phyloP scores from a whole-genome alignment of 1,140 invertebrate species.

The Heliconius hermathena region DNA sequence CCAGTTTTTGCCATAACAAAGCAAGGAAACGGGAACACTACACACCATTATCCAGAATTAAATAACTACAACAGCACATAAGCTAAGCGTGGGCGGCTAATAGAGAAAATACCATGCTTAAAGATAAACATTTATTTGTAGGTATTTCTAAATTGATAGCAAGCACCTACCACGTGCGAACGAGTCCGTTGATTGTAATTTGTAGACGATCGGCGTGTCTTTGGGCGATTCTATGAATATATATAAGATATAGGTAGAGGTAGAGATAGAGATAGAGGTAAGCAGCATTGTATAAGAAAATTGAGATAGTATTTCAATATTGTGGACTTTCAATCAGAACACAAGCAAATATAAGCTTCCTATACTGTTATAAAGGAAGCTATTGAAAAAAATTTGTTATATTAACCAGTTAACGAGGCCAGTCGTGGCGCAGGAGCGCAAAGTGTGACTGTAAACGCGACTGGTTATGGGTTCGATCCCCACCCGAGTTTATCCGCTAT shows the following conservation, averaged over 20 bases:
- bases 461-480: too few species aligned
- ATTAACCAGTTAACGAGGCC: too few species aligned
- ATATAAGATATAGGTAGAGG: background rate
- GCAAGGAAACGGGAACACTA: too few species aligned
- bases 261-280: background rate
- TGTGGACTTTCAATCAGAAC: background rate
- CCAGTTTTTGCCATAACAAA: too few species aligned
- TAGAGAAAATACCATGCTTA: constrained; percentile 78
- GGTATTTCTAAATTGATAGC: constrained; percentile 69
- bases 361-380: too few species aligned
- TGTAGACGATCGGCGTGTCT: constrained; percentile 71
- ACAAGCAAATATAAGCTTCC: too few species aligned
- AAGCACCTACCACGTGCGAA: constrained; percentile 64
- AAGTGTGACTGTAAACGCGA: too few species aligned
- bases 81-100: constrained; percentile 58
- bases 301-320: background rate
- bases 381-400: too few species aligned
- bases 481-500: too few species aligned
- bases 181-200: constrained; percentile 79
- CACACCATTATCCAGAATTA: background rate
- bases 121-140: constrained; percentile 69
- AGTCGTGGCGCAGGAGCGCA: too few species aligned
- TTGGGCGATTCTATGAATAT: constrained; percentile 45
- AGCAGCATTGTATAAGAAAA: background rate
- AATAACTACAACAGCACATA: constrained; percentile 26